Conservation (phyloP, 2,888 invertebrate genomes). For the Xestia sexstrigata region DNA sequence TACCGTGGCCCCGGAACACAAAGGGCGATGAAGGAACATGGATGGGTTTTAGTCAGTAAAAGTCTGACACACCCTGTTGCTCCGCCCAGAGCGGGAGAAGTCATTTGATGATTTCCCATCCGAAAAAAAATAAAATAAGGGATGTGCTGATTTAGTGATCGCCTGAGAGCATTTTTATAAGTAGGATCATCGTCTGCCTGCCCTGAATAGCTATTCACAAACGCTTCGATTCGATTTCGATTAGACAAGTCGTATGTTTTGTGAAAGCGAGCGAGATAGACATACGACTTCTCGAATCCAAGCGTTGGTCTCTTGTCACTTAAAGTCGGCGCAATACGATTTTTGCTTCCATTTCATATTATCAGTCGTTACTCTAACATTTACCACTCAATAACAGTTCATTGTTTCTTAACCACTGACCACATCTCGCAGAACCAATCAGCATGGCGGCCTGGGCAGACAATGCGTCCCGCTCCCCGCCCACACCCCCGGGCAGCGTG, state of each 20-base stretch:
- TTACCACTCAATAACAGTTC: neutral
- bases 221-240: too few relatives aligned
- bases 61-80: too few relatives aligned
- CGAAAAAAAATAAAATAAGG: too few relatives aligned
- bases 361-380: neutral
- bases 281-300: too few relatives aligned
- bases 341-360: neutral
- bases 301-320: neutral
- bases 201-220: too few relatives aligned
- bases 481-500: slow-evolving; percentile 83
- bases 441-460: slow-evolving; percentile 76
- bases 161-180: neutral
- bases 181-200: neutral
- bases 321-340: neutral
- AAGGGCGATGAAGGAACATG: too few relatives aligned
- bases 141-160: slow-evolving; percentile 44
- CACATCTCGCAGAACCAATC: slow-evolving; percentile 72
- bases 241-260: too few relatives aligned
- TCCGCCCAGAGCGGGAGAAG: too few relatives aligned
- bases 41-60: too few relatives aligned
- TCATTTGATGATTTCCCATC: too few relatives aligned
- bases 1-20: too few relatives aligned
- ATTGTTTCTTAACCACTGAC: neutral
- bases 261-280: too few relatives aligned
- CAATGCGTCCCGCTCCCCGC: slow-evolving; percentile 76